phyloP scores from a whole-genome alignment of 2,888 invertebrate species.

The Allacma fusca region DNA sequence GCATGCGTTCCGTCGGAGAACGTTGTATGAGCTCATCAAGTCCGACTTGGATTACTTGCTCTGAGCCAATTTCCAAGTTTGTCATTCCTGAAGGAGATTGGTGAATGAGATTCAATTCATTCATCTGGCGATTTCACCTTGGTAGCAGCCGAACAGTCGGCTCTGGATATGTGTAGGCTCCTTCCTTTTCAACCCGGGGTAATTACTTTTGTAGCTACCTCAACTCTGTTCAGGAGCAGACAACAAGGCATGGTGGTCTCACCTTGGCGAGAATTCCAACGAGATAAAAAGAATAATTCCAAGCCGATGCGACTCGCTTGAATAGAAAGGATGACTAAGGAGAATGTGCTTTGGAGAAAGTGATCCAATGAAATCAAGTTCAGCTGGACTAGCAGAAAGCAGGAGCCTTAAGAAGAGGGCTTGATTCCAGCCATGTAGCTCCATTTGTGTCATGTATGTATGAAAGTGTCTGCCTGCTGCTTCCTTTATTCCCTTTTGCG shows the following conservation, averaged over 20 bases:
- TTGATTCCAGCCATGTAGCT: neutral
- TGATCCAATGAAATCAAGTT: slow-evolving; percentile 22
- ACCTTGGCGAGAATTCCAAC: slow-evolving; percentile 31
- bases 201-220: neutral
- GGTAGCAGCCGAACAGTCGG: neutral
- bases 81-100: slow-evolving; percentile 16
- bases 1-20: no score
- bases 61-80: slow-evolving; percentile 32
- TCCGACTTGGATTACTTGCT: slow-evolving; percentile 27
- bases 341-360: slow-evolving; percentile 12
- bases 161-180: neutral
- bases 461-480: no score
- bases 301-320: neutral
- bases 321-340: slow-evolving; percentile 11
- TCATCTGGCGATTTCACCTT: neutral
- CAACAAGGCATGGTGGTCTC: neutral
- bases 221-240: neutral
- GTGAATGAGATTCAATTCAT: slow-evolving; percentile 17
- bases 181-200: neutral
- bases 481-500: no score
- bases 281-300: slow-evolving; percentile 39
- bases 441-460: neutral
- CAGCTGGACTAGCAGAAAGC: neutral
- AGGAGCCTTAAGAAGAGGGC: neutral
- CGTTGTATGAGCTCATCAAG: slow-evolving; percentile 33